These are phyloP conservation scores for Temnothorax rugatulus DNA, from an alignment of 2,888 invertebrate genomes.

Conservation along the genomic window DNA sequence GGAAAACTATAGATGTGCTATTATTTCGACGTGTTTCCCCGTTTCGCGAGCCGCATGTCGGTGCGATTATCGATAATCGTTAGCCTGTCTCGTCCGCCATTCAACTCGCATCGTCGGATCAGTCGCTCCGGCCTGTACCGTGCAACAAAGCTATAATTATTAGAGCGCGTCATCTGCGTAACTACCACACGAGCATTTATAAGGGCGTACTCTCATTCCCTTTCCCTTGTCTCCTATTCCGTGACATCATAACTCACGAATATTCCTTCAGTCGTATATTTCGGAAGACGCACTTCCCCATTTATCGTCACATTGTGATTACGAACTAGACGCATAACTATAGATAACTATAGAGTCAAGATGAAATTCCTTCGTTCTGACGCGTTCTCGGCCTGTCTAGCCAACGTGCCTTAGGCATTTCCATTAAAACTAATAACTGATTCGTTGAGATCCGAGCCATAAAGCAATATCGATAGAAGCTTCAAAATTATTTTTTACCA, in stretches of 20 bases:
- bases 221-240: background rate
- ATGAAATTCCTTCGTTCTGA: slow-evolving; percentile 79
- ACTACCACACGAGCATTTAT: slow-evolving; percentile 82
- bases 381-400: slow-evolving; percentile 40
- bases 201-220: slow-evolving; percentile 67
- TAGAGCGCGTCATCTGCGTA: slow-evolving; percentile 84
- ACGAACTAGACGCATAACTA: slow-evolving; percentile 62
- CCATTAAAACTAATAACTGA: slow-evolving; percentile 8
- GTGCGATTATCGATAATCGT: slow-evolving; percentile 57
- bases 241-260: slow-evolving; percentile 34
- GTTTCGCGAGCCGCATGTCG: slow-evolving; percentile 53
- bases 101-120: slow-evolving; percentile 81
- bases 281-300: slow-evolving; percentile 57
- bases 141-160: slow-evolving; percentile 85
- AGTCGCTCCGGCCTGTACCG: slow-evolving; percentile 70
- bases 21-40: slow-evolving; percentile 52
- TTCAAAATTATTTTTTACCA: background rate
- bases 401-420: slow-evolving; percentile 3
- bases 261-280: slow-evolving; percentile 26
- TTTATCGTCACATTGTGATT: slow-evolving; percentile 59
- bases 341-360: slow-evolving; percentile 67
- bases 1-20: slow-evolving; percentile 50
- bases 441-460: background rate
- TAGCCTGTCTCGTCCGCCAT: slow-evolving; percentile 60
- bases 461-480: background rate